phyloP scores from a whole-genome alignment of 23 tunicate species.

The Ascidia mentula region DNA sequence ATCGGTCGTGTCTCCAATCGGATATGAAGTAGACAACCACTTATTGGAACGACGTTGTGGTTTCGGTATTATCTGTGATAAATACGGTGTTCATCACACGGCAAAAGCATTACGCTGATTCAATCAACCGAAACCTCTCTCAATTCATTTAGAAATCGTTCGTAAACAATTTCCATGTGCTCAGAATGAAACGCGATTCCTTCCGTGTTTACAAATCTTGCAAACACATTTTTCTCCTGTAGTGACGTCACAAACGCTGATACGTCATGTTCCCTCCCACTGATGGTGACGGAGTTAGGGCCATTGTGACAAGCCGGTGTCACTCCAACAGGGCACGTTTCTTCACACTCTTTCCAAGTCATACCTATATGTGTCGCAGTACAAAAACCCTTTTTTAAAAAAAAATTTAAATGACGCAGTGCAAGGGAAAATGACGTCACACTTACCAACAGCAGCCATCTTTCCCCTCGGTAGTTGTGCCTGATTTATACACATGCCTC shows the following conservation, averaged over 20 bases:
- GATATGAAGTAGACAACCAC: slow-evolving; percentile 20
- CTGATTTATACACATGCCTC: neutral
- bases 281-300: slow-evolving; percentile 16
- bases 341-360: slow-evolving; percentile 26
- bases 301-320: slow-evolving; percentile 40
- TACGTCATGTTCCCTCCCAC: slow-evolving; percentile 15
- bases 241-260: slow-evolving; percentile 3
- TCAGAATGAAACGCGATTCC: slow-evolving; percentile 28
- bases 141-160: neutral
- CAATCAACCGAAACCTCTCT: slow-evolving; percentile 35
- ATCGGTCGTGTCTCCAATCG: neutral
- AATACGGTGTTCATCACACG: neutral
- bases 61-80: slow-evolving; percentile 4
- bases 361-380: neutral
- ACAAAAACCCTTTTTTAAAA: no score
- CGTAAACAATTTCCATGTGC: slow-evolving; percentile 9
- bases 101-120: neutral
- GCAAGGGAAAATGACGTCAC: neutral
- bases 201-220: slow-evolving; percentile 18
- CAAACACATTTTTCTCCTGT: slow-evolving; percentile 14
- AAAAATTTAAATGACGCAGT: neutral
- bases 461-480: neutral
- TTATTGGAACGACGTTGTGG: slow-evolving; percentile 2
- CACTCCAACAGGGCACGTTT: slow-evolving; percentile 2
- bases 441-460: slow-evolving; percentile 20